Evolutionary conservation across 2,888 invertebrate species (phyloP).

Genomic region (Pristionchus maxplancki): DNA sequence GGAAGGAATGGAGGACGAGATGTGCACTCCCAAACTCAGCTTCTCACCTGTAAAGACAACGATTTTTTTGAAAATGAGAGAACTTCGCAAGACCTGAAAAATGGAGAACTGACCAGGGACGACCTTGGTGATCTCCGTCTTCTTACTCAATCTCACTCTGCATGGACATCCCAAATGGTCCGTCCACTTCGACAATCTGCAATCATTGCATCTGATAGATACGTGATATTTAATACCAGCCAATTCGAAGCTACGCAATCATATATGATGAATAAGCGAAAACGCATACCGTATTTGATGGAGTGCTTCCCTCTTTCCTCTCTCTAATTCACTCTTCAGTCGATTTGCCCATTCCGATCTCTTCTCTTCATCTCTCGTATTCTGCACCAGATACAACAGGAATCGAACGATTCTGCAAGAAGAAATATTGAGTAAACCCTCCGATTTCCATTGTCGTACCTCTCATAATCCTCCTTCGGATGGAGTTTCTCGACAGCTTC

Average conservation of each 20-base stretch:
- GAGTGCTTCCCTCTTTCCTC: constrained; percentile 25
- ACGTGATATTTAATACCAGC: too few species aligned
- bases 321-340: constrained; percentile 40
- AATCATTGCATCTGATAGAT: neutral
- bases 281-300: constrained; percentile 27
- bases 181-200: constrained; percentile 16
- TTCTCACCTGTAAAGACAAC: neutral
- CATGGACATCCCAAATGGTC: neutral
- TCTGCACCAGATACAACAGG: constrained; percentile 26
- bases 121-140: neutral
- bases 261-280: too few species aligned
- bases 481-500: constrained; percentile 29
- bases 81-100: too few species aligned
- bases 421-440: neutral
- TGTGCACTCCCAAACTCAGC: neutral
- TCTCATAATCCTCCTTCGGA: constrained; percentile 40
- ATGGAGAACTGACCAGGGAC: constrained; percentile 3
- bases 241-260: neutral
- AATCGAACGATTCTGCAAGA: constrained; percentile 43
- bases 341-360: neutral
- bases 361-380: constrained; percentile 15
- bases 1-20: neutral
- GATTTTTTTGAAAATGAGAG: too few species aligned
- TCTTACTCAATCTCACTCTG: neutral
- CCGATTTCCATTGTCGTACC: neutral